Conservation (phyloP, 2,888 invertebrate genomes). For the Hyles lineata region DNA sequence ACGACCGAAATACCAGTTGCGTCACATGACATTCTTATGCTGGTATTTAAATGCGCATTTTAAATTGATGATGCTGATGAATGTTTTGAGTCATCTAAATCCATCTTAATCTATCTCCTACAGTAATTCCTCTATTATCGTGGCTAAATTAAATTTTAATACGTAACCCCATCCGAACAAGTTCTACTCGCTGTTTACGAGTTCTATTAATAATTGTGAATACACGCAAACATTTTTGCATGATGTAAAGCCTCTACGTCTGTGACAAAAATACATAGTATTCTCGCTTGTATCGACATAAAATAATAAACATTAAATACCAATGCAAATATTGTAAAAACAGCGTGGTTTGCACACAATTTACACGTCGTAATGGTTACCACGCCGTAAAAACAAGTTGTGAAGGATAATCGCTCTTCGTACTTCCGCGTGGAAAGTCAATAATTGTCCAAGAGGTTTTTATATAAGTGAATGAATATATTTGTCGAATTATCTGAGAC, state of each 20-base stretch:
- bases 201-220: too few relatives aligned
- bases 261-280: neutral
- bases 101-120: too few relatives aligned
- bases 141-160: neutral
- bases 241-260: too few relatives aligned
- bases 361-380: conserved; percentile 18
- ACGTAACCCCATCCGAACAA: neutral
- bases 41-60: neutral
- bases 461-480: conserved; percentile 9
- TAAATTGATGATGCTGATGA: neutral
- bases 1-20: neutral
- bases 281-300: neutral
- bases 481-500: neutral
- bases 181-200: too few relatives aligned
- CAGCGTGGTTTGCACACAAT: neutral
- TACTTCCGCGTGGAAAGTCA: conserved; percentile 25
- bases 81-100: neutral
- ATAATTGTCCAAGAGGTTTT: conserved; percentile 22
- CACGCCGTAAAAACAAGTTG: conserved; percentile 19
- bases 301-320: neutral
- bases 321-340: conserved; percentile 2
- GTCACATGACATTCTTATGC: conserved; percentile 6
- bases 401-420: conserved; percentile 23
- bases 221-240: too few relatives aligned
- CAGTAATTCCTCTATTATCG: too few relatives aligned